Percentiles rank a stretch among this genome's conserved stretches.
phyloP scores from a whole-genome alignment of 1,140 invertebrate species.

The Drosophila ficusphila region DNA sequence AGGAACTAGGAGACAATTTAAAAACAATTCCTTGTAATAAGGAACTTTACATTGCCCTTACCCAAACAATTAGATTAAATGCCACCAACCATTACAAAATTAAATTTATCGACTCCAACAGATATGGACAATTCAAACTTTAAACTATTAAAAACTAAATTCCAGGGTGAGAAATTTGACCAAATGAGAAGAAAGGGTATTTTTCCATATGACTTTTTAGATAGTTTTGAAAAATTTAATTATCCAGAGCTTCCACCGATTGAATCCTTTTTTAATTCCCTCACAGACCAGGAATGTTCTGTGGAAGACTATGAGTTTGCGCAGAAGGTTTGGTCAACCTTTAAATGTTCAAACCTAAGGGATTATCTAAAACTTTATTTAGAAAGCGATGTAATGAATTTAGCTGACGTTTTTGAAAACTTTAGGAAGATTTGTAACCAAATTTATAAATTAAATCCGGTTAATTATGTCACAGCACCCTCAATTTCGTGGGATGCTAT shows the following conservation, averaged over 20 bases:
- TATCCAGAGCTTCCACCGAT: not conserved
- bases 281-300: no score
- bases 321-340: not conserved
- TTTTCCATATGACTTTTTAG: not conserved
- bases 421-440: not conserved
- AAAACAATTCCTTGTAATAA: not conserved
- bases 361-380: slow-evolving; percentile 11
- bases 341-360: not conserved
- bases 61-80: not conserved
- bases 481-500: slow-evolving; percentile 13
- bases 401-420: slow-evolving; percentile 12
- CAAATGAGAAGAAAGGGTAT: not conserved
- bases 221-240: not conserved
- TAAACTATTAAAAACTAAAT: not conserved
- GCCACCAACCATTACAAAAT: not conserved
- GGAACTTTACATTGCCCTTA: not conserved
- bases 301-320: not conserved
- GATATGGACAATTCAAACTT: not conserved
- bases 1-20: not conserved
- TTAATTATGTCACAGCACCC: not conserved
- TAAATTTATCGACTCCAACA: not conserved
- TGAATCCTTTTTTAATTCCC: not conserved
- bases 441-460: slow-evolving; percentile 6
- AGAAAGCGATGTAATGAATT: slow-evolving; percentile 3
- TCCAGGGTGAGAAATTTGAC: not conserved